These are phyloP conservation scores for Thunnus thynnus DNA, from an alignment of 2,113 vertebrate species.

Conservation along the genomic window DNA sequence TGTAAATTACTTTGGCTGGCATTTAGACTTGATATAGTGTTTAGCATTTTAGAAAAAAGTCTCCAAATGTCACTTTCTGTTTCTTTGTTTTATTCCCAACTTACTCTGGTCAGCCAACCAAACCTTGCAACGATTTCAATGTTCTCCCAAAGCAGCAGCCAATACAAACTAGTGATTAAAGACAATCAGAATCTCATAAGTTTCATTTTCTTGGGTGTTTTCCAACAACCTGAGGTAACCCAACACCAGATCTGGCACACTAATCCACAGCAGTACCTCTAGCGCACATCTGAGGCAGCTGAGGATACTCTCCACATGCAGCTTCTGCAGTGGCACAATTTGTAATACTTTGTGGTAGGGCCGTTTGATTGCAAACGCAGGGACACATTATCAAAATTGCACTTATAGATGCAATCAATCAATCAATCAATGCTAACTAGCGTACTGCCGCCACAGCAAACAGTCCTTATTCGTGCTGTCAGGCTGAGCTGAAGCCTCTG, in stretches of 20 bases:
- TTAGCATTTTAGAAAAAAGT: conserved; percentile 39
- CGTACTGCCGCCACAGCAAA: conserved; percentile 31
- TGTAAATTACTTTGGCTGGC: conserved; percentile 50
- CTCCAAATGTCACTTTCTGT: conserved; percentile 37
- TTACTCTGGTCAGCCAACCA: conserved; percentile 23
- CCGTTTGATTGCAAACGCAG: conserved; percentile 24
- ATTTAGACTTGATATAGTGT: conserved; percentile 51
- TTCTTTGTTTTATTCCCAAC: conserved; percentile 29
- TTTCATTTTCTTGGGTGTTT: conserved; percentile 26
- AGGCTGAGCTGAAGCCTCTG: conserved; percentile 27
- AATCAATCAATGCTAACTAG: conserved; percentile 41
- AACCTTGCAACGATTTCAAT: conserved; percentile 17
- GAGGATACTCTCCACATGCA: conserved; percentile 11
- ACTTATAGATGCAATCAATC: conserved; percentile 43
- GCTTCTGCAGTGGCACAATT: not conserved
- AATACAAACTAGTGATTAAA: conserved; percentile 30
- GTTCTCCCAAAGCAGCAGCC: conserved; percentile 13
- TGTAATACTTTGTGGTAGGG: not conserved
- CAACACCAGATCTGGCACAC: conserved; percentile 1
- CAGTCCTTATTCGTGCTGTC: conserved; percentile 16
- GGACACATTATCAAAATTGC: conserved; percentile 13
- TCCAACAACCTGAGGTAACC: conserved; percentile 31
- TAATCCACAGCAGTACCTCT: conserved; percentile 13
- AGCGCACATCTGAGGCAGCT: not conserved
- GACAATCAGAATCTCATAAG: conserved; percentile 1